These are phyloP conservation scores for Phortica variegata DNA, from an alignment of 1,140 invertebrate genomes.

Conservation along the genomic window DNA sequence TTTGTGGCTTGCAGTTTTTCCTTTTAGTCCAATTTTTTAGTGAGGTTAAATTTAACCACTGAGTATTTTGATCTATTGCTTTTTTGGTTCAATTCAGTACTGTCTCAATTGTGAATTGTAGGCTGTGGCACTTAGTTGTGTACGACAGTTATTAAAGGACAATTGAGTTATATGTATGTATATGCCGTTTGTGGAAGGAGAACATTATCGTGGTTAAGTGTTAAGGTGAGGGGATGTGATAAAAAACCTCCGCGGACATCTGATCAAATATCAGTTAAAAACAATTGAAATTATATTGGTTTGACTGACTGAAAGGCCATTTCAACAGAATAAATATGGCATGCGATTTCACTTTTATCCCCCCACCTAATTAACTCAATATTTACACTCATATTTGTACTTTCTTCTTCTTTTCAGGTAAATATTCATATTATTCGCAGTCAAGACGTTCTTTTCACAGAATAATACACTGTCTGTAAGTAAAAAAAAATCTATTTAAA, in stretches of 20 bases:
- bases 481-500: conserved; percentile 1
- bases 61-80: conserved; percentile 28
- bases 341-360: no score
- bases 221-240: no score
- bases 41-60: conserved; percentile 55
- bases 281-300: no score
- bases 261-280: no score
- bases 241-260: no score
- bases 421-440: no score
- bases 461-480: conserved; percentile 12
- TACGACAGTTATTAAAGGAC: conserved; percentile 28
- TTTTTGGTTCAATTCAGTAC: not conserved
- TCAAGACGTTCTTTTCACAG: not conserved
- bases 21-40: conserved; percentile 46
- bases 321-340: no score
- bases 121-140: not conserved
- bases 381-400: no score
- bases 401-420: conserved; percentile 21
- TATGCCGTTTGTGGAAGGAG: no score
- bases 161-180: conserved; percentile 21
- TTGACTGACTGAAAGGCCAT: no score
- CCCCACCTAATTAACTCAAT: no score
- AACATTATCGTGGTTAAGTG: no score
- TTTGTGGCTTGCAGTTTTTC: conserved; percentile 31
- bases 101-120: not conserved